Percentiles rank a stretch among this genome's conserved stretches.
These are phyloP conservation scores for Oreochromis spilurus DNA, from an alignment of 2,113 vertebrate species.

Conservation along the genomic window DNA sequence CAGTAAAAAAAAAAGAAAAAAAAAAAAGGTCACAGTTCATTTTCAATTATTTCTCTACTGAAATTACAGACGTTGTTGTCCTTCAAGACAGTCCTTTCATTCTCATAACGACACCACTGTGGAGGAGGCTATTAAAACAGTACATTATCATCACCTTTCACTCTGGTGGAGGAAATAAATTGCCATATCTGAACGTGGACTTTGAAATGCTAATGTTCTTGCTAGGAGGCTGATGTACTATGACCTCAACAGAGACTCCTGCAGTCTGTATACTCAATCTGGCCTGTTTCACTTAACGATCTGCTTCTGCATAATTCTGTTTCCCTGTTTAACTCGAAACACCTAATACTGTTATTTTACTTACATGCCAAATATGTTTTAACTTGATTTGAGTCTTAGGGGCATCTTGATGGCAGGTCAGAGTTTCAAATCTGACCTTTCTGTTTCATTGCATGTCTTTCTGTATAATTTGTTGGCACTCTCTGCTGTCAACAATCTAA, in stretches of 20 bases:
- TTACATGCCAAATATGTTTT: not conserved
- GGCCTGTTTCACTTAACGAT: not conserved
- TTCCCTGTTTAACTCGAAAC: not conserved
- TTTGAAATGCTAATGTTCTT: slow-evolving; percentile 45
- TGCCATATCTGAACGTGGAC: slow-evolving; percentile 4
- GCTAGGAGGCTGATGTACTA: not conserved
- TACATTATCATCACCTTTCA: slow-evolving; percentile 35
- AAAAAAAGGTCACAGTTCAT: not conserved
- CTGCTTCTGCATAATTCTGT: not conserved
- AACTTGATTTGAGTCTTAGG: not conserved
- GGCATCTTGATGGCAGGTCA: not conserved
- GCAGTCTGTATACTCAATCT: not conserved
- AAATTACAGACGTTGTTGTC: not conserved
- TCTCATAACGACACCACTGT: not conserved
- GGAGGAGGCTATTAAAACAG: slow-evolving; percentile 23
- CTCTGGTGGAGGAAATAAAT: slow-evolving; percentile 12
- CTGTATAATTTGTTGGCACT: not conserved
- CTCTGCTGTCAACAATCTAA: slow-evolving; percentile 1
- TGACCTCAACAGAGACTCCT: slow-evolving; percentile 13
- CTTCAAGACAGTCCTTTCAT: slow-evolving; percentile 10
- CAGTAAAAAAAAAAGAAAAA: not conserved
- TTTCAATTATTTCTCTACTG: not conserved
- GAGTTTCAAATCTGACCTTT: not conserved
- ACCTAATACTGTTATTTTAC: not conserved
- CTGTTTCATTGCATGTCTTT: not conserved